Conservation (phyloP, 2,113 vertebrate species). For the Passer montanus region DNA sequence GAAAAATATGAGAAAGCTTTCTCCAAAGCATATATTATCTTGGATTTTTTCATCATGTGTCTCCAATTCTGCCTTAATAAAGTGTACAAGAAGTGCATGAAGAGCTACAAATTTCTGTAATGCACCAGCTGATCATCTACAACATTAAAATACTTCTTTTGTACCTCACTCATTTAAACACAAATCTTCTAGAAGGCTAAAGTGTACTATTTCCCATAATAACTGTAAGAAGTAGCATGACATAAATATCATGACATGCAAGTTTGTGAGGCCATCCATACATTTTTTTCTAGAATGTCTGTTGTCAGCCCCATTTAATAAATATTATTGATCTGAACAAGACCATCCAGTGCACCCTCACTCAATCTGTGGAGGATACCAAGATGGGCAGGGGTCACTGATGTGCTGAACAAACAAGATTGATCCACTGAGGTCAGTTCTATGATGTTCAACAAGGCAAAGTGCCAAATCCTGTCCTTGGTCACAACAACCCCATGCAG, state of each 20-base stretch:
- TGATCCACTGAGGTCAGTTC: no score
- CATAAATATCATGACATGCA: background rate
- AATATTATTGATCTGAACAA: background rate
- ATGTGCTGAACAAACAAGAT: background rate
- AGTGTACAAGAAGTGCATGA: background rate
- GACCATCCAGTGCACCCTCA: background rate
- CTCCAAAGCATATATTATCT: background rate
- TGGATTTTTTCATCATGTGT: background rate
- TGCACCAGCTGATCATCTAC: background rate
- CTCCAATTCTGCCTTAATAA: background rate
- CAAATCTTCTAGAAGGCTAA: background rate
- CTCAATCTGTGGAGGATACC: background rate
- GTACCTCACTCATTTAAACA: background rate
- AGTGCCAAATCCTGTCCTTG: background rate
- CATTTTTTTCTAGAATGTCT: background rate
- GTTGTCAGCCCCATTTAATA: background rate
- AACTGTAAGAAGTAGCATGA: background rate
- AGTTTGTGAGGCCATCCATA: constrained; percentile 35
- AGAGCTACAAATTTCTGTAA: background rate
- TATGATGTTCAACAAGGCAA: background rate
- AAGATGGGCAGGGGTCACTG: background rate
- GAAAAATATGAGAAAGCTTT: background rate
- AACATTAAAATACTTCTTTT: background rate
- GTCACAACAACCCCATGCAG: background rate
- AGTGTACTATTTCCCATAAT: background rate